Evolutionary conservation across 2,888 invertebrate species (phyloP).

Genomic region (Thumatha senex): DNA sequence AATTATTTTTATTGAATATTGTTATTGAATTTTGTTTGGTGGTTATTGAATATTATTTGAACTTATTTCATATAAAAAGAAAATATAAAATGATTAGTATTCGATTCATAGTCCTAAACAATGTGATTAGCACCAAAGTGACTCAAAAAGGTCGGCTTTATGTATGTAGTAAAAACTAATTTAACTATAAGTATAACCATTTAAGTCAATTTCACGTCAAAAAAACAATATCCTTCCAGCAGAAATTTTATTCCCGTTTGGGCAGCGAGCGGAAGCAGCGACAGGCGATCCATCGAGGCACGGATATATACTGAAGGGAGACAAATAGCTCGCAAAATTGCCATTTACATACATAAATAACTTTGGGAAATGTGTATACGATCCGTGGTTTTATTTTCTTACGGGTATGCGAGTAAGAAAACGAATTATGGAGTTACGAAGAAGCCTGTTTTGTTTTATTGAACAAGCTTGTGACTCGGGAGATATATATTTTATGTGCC

Average conservation of each 20-base stretch:
- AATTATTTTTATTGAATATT: too few species aligned
- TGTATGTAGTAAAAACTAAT: too few species aligned
- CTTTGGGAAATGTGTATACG: conserved; percentile 28
- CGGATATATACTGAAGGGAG: conserved; percentile 44
- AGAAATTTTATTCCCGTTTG: conserved; percentile 17
- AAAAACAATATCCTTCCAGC: conserved; percentile 26
- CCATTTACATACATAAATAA: conserved; percentile 50
- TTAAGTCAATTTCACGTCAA: too few species aligned
- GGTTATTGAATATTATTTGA: too few species aligned
- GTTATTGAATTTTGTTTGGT: too few species aligned
- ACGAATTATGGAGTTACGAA: conserved; percentile 33
- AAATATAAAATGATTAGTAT: too few species aligned
- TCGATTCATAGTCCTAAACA: too few species aligned
- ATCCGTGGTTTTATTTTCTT: conserved; percentile 37
- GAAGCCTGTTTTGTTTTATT: conserved; percentile 13
- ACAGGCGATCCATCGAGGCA: conserved; percentile 46
- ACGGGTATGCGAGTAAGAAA: conserved; percentile 20
- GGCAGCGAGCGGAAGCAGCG: conserved; percentile 45
- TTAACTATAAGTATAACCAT: too few species aligned
- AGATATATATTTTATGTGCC: not conserved
- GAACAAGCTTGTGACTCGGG: not conserved
- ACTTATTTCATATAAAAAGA: too few species aligned
- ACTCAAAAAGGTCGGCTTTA: too few species aligned
- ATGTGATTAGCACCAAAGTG: too few species aligned
- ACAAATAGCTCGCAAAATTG: conserved; percentile 58